Evolutionary conservation across 2,113 vertebrate genomes (phyloP).

Genomic region (Muntiacus muntjak): DNA sequence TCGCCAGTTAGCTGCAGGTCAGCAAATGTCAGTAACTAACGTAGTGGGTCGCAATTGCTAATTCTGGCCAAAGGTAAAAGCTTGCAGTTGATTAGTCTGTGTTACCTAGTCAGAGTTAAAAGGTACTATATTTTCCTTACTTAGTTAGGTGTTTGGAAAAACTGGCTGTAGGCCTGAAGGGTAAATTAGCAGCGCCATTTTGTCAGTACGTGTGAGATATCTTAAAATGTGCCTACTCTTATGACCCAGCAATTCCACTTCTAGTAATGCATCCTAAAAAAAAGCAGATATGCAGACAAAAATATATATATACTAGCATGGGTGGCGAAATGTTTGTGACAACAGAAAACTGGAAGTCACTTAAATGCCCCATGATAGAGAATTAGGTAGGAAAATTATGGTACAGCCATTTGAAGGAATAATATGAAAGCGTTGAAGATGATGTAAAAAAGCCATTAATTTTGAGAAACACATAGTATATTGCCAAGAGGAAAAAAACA

Average conservation of each 20-base stretch:
- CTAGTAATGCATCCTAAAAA: background rate
- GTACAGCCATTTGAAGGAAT: background rate
- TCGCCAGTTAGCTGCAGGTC: background rate
- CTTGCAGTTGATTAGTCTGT: background rate
- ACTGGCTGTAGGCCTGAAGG: background rate
- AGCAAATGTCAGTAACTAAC: background rate
- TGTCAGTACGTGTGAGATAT: background rate
- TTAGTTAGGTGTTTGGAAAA: background rate
- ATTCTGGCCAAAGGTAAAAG: background rate
- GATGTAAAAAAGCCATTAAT: background rate
- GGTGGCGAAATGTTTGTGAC: background rate
- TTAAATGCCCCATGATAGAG: background rate
- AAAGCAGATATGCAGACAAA: background rate
- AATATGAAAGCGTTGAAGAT: background rate
- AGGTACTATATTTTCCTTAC: background rate
- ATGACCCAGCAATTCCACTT: background rate
- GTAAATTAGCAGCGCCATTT: background rate
- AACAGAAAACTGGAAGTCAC: background rate
- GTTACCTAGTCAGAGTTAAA: background rate
- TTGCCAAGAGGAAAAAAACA: background rate
- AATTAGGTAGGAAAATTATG: background rate
- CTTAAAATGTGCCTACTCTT: background rate
- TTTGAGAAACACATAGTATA: background rate
- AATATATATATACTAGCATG: background rate
- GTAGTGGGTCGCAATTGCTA: background rate